phyloP scores from a whole-genome alignment of 2,113 vertebrate genomes.

The Xenus cinereus region DNA sequence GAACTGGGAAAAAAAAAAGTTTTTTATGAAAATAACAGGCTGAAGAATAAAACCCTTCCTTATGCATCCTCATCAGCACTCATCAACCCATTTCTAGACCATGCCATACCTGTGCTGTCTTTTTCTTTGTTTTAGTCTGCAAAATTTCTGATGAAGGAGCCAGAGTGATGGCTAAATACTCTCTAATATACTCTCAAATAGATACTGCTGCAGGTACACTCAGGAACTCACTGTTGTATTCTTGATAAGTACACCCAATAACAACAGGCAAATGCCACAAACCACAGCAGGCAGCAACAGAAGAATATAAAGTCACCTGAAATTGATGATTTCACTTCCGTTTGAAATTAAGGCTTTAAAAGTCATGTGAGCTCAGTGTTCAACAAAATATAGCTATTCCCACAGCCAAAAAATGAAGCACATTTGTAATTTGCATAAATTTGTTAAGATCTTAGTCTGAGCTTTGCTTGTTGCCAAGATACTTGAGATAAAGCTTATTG shows the following conservation, averaged over 20 bases:
- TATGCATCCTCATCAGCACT: not conserved
- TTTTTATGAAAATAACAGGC: not conserved
- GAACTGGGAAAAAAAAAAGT: not conserved
- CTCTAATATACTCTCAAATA: too few relatives aligned
- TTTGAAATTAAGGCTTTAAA: not conserved
- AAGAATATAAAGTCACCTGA: not conserved
- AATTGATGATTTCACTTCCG: not conserved
- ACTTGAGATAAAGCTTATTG: not conserved
- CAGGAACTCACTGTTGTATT: not conserved
- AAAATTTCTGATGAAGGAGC: not conserved
- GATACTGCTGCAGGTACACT: not conserved
- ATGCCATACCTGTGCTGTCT: not conserved
- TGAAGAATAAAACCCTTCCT: not conserved
- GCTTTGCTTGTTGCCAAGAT: too few relatives aligned
- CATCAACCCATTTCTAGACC: not conserved
- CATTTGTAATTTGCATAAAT: not conserved
- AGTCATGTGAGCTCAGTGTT: not conserved
- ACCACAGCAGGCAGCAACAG: not conserved
- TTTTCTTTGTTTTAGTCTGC: not conserved
- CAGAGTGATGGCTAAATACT: not conserved
- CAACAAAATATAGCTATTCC: not conserved
- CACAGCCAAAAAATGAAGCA: not conserved
- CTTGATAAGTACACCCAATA: not conserved
- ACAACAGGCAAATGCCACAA: not conserved
- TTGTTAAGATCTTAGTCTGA: not conserved